Base-by-base conservation (phyloP, 2,888 invertebrate genomes). In the Platynereis dumerilii region DNA sequence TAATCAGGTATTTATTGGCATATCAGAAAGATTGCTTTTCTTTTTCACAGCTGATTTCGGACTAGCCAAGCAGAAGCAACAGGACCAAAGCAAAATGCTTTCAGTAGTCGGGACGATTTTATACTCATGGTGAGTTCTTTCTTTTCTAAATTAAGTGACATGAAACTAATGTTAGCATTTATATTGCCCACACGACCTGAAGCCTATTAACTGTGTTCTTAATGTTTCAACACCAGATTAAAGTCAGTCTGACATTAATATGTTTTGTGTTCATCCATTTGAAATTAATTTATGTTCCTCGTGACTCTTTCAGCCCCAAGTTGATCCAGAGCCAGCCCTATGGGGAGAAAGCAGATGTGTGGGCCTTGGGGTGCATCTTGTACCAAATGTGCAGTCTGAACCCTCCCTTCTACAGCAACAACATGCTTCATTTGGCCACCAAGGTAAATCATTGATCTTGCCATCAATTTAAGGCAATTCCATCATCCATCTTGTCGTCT, bases 281-380 rank as follows among this genome's bases (percentile, higher is more conserved):
- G n/a, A n/a, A n/a, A n/a, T n/a, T n/a, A n/a, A n/a, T n/a, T n/a
- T n/a, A n/a, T n/a, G n/a, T n/a, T n/a, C n/a, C n/a, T n/a, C n/a
- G n/a, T n/a, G n/a, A n/a, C n/a, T n/a, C n/a, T 34, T 34, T 5
- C 34, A 34, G 34, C 67, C 85, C 85, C 2, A 85, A 85, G 73
- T 81, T 85, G 28, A 81, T 85, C 2, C 83, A 85, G 74, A 82
- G 81, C 65, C 74, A 80, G 60, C 84, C 85, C 2, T 85, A 85
- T 67, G 83, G 83, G 27, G 85, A 85, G 73, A 85, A 85, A 72
- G 84, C 85, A 1, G 86, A 86, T 69, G 78, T 86, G 44, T 86
- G 86, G 86, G 83, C 86, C 2, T 67, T 84, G 24, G 86, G 86
- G 3, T 86, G 85, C 74, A 81, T 85, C 54, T 71, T 86, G 34